Base-by-base conservation (phyloP, 2,113 vertebrate genomes). In the Lepisosteus oculatus region DNA sequence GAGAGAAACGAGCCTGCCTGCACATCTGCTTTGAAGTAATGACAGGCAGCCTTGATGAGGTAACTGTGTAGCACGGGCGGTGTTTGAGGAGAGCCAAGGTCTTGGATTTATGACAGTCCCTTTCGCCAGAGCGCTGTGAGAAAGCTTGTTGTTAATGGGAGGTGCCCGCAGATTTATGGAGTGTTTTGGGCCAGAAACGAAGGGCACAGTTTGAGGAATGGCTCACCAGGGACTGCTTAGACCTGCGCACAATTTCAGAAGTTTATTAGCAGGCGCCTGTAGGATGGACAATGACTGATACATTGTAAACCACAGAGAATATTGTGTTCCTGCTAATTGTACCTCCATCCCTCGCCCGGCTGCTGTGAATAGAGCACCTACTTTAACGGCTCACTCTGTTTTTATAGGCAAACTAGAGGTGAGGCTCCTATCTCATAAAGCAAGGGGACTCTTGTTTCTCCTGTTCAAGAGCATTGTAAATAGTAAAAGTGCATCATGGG, bases 151-250 rank as follows among this genome's bases (percentile, higher is more conserved):
- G 63, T 13, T 67, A 62, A 67, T 57, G 11, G 65, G 59, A 62
- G 69, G 69, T 69, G 70, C 69, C 76, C 43, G n/a, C 61, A 67
- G 74, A 80, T 78, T 83, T 76, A 77, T 75, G 66, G 44, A 42
- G 47, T 57, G 47, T 74, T 83, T 77, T 75, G 73, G 54, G 72
- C 67, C 62, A 6, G 67, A 68, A 70, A 75, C 74, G 68, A 42
- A 74, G 68, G 74, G 66, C 72, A 76, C 7, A 14, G n/a, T 70
- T 4, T 69, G 74, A 74, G 54, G 65, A 76, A 80, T 77, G 61
- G 62, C 74, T 82, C 83, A 76, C 81, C 65, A 55, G 75, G 78
- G 77, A 62, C 72, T 75, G 57, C 74, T 74, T 79, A 75, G 78
- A 75, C 70, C 77, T 67, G 43, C 75, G 63, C 71, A 74, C 56